phyloP scores from a whole-genome alignment of 2,797 vertebrate genomes.

The Cephalopachus bancanus region DNA sequence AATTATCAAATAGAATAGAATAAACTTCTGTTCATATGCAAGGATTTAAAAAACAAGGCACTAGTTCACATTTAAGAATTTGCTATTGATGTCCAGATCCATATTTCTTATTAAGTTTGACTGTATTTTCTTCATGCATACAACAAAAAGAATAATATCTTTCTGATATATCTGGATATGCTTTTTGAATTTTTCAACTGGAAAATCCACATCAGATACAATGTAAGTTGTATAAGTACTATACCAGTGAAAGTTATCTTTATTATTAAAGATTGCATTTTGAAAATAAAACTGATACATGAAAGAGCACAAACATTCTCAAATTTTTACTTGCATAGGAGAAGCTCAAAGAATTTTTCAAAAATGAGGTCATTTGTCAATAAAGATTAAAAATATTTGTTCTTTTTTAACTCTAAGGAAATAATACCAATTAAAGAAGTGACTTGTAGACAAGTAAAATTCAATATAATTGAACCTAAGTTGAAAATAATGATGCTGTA shows the following conservation, averaged over 20 bases:
- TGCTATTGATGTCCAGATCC: not conserved
- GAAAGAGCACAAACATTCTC: not conserved
- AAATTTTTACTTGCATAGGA: conserved; percentile 35
- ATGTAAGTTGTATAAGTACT: not conserved
- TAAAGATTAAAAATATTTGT: not conserved
- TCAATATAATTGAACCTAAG: not conserved
- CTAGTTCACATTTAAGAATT: not conserved
- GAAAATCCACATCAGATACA: not conserved
- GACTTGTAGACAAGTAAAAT: not conserved
- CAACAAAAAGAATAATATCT: not conserved
- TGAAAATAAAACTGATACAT: conserved; percentile 22
- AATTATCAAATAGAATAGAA: not conserved
- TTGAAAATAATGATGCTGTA: not conserved
- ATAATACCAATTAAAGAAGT: not conserved
- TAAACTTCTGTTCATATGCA: not conserved
- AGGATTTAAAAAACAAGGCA: not conserved
- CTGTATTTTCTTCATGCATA: not conserved
- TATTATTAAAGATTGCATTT: not conserved
- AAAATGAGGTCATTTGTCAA: not conserved
- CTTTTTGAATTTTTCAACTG: not conserved
- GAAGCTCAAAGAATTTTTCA: not conserved
- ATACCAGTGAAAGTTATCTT: not conserved
- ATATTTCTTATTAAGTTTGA: not conserved
- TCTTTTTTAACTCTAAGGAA: not conserved
- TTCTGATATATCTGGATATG: not conserved